Conservation (phyloP, 2,888 invertebrate species). For the Hydroisotoma schaefferi region DNA sequence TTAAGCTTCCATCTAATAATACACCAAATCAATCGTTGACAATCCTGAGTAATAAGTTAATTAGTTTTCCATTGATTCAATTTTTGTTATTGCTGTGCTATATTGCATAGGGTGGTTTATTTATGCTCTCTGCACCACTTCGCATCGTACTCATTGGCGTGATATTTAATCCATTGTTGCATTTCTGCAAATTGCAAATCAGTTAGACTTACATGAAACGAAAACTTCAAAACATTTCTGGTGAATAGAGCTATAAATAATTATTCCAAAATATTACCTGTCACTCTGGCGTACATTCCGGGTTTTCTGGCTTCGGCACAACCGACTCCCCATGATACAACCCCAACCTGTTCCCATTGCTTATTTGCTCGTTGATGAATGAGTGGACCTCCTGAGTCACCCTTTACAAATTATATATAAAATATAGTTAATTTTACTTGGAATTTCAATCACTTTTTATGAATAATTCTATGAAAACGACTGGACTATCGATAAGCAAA, state of each 20-base stretch:
- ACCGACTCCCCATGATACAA: constrained; percentile 43
- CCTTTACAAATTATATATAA: constrained; percentile 12
- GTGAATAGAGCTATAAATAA: neutral
- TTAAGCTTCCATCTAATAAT: neutral
- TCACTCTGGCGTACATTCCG: constrained; percentile 41
- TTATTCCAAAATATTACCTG: constrained; percentile 27
- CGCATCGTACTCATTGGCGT: constrained; percentile 20
- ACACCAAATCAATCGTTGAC: too few relatives aligned
- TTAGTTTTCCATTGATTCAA: too few relatives aligned
- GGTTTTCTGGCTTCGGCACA: constrained; percentile 38
- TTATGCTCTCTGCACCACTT: constrained; percentile 29
- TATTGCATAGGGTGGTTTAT: too few relatives aligned
- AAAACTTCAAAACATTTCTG: neutral
- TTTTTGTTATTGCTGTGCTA: too few relatives aligned
- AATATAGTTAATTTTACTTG: neutral
- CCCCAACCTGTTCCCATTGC: constrained; percentile 40
- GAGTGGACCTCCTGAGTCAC: constrained; percentile 34
- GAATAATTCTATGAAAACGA: too few relatives aligned
- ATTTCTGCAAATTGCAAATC: constrained; percentile 19
- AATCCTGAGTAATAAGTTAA: too few relatives aligned
- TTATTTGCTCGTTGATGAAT: constrained; percentile 21
- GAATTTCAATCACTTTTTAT: too few relatives aligned
- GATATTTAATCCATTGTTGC: constrained; percentile 31
- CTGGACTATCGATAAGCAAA: too few relatives aligned
- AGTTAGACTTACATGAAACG: neutral